Conservation (phyloP, 2,113 vertebrate genomes). For the Malurus alboscapulatus region DNA sequence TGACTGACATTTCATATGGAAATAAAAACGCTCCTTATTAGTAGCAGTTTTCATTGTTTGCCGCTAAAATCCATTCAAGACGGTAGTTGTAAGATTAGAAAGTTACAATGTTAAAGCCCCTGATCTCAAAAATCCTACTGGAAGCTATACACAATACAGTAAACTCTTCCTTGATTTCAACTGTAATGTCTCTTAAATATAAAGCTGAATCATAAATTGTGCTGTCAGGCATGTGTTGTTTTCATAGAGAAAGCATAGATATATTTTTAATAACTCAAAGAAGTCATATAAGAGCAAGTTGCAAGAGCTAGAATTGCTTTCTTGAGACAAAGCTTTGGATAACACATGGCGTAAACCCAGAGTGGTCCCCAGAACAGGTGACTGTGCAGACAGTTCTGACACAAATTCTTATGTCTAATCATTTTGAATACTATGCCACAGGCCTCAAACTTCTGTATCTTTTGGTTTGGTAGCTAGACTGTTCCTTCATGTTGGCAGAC, state of each 20-base stretch:
- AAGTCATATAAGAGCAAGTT: not conserved
- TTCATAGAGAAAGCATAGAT: not conserved
- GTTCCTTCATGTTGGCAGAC: not conserved
- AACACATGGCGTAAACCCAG: not conserved
- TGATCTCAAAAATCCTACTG: not conserved
- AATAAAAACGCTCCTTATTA: not conserved
- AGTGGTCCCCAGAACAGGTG: not conserved
- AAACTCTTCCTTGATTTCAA: not conserved
- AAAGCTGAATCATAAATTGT: not conserved
- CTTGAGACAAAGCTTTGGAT: not conserved
- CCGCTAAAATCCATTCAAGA: not conserved
- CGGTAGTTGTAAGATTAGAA: not conserved
- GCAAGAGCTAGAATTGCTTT: not conserved
- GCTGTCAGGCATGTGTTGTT: fast-evolving
- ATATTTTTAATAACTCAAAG: not conserved
- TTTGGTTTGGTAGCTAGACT: not conserved
- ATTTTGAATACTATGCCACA: not conserved
- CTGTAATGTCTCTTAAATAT: not conserved
- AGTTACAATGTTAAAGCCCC: not conserved
- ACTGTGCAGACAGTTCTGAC: not conserved
- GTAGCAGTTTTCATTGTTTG: not conserved
- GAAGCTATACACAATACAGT: not conserved
- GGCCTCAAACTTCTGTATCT: not conserved
- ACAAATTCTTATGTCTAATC: not conserved
- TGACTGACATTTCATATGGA: not conserved